phyloP scores from a whole-genome alignment of 2,888 invertebrate genomes.

The Morpho helenor region DNA sequence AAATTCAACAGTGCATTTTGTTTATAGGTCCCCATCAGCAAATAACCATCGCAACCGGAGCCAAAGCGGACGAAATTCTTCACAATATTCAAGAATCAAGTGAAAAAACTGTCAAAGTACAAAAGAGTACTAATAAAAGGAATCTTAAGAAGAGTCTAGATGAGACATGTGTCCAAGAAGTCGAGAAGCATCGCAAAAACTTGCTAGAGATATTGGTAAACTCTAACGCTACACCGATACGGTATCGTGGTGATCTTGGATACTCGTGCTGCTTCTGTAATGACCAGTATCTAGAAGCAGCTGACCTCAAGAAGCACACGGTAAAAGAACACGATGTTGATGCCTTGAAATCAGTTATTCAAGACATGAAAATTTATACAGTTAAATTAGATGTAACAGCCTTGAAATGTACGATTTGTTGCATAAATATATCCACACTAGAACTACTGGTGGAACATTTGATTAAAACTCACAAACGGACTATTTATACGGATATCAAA shows the following conservation, averaged over 20 bases:
- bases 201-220: constrained; percentile 35
- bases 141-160: not conserved
- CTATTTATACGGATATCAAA: constrained; percentile 39
- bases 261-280: constrained; percentile 31
- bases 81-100: constrained; percentile 10
- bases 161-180: constrained; percentile 30
- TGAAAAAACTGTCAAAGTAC: not conserved
- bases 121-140: not conserved
- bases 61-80: constrained; percentile 10
- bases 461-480: constrained; percentile 18
- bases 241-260: constrained; percentile 31
- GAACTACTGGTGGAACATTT: constrained; percentile 6
- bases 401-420: constrained; percentile 4
- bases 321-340: not conserved
- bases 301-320: constrained; percentile 6
- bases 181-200: constrained; percentile 55
- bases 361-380: constrained; percentile 1
- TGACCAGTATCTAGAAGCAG: not conserved
- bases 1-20: constrained; percentile 23
- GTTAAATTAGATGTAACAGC: constrained; percentile 6
- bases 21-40: constrained; percentile 26
- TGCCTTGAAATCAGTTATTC: not conserved
- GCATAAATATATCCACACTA: not conserved
- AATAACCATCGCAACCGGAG: constrained; percentile 18
- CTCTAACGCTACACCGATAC: constrained; percentile 49